Evolutionary conservation across 1,140 invertebrate species (phyloP).

Genomic region (Chlorops oryzae): DNA sequence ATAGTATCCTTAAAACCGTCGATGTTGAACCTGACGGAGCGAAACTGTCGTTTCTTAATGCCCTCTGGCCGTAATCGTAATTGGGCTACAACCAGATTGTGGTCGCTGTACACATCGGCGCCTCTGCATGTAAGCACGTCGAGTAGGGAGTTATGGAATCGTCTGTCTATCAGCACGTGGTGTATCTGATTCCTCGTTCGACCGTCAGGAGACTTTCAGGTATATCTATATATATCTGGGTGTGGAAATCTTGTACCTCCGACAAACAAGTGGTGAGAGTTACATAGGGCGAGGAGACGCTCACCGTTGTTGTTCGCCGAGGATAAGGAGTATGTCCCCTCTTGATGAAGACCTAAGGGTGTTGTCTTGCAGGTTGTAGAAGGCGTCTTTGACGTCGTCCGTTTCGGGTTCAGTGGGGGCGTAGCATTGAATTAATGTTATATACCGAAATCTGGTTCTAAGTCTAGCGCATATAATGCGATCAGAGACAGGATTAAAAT

Average conservation of each 20-base stretch:
- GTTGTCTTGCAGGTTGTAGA: too few species aligned
- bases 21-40: too few species aligned
- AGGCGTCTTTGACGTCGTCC: too few species aligned
- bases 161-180: constrained; percentile 2
- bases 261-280: not conserved
- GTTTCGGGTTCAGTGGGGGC: too few species aligned
- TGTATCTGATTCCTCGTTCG: constrained; percentile 1
- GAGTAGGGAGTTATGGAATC: not conserved
- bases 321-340: too few species aligned
- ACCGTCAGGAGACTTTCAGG: not conserved
- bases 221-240: not conserved
- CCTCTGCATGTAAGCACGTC: not conserved
- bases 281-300: not conserved
- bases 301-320: constrained; percentile 2
- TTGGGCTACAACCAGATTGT: not conserved
- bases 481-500: too few species aligned
- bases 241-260: constrained; percentile 8
- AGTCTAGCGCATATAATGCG: too few species aligned
- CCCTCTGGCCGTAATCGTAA: not conserved
- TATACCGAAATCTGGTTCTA: too few species aligned
- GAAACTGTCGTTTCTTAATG: too few species aligned
- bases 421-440: too few species aligned
- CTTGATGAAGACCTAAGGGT: too few species aligned
- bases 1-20: too few species aligned
- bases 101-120: not conserved